A percentile compares a stretch with the other conserved stretches of the same genome.
Evolutionary conservation across 92 coral and sea anemone species (phyloP).

Genomic region (Umimayanthus chanpuru): DNA sequence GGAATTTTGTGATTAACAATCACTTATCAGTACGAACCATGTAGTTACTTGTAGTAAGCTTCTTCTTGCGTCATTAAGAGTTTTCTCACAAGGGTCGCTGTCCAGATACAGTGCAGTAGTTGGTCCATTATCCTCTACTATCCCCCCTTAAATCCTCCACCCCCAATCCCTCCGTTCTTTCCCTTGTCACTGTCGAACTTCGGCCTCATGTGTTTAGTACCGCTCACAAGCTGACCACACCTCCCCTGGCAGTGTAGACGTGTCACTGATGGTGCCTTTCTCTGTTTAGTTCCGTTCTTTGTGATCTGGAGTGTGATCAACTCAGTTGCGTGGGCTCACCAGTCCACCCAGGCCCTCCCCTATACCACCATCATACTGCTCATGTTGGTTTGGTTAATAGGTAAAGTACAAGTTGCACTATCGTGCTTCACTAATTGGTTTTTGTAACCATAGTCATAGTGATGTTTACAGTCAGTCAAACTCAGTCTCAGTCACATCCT

Average conservation of each 20-base stretch:
- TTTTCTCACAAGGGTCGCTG: no score
- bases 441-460: background rate
- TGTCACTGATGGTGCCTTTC: background rate
- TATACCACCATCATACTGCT: constrained; percentile 93
- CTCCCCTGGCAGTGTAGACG: background rate
- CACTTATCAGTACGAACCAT: no score
- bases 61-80: no score
- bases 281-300: constrained; percentile 85
- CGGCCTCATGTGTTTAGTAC: background rate
- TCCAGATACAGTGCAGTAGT: no score
- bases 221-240: background rate
- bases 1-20: no score
- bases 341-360: constrained; percentile 96
- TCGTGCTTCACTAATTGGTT: background rate
- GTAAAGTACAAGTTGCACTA: constrained; percentile 50
- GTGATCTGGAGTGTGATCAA: constrained; percentile 95
- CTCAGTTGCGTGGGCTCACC: constrained; percentile 97
- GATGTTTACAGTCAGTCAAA: background rate
- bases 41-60: no score
- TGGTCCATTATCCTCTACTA: no score
- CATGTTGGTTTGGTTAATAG: constrained; percentile 93
- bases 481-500: background rate
- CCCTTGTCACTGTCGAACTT: background rate
- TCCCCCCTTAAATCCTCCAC: no score
- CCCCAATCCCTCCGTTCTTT: no score